phyloP scores from a whole-genome alignment of 2,888 invertebrate genomes.

The Drosophila buzzatii region DNA sequence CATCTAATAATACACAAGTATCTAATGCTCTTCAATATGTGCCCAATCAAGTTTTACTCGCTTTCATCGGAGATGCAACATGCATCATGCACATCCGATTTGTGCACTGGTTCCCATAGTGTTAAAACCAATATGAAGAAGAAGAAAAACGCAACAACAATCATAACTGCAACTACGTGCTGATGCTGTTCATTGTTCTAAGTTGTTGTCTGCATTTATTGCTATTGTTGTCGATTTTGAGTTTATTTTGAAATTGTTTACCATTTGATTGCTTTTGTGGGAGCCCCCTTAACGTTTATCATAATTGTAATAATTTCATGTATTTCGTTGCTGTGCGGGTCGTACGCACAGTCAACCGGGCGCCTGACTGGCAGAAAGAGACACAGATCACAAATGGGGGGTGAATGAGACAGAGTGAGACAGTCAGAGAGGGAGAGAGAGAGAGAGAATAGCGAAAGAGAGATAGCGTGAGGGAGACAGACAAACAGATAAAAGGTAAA shows the following conservation, averaged over 20 bases:
- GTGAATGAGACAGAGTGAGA: background rate
- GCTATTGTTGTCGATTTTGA: conserved; percentile 17
- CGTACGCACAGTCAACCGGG: conserved; percentile 9
- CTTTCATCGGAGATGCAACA: conserved; percentile 52
- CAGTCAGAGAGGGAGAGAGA: conserved; percentile 2
- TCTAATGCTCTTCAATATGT: conserved; percentile 16
- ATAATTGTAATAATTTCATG: conserved; percentile 76
- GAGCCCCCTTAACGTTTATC: conserved; percentile 62
- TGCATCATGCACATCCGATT: conserved; percentile 44
- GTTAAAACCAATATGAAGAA: background rate
- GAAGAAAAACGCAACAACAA: background rate
- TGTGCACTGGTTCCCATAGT: conserved; percentile 54
- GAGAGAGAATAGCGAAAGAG: background rate
- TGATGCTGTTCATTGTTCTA: conserved; percentile 19
- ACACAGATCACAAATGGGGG: background rate
- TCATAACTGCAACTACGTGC: conserved; percentile 1
- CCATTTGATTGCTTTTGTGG: conserved; percentile 56
- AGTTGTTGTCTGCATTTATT: conserved; percentile 17
- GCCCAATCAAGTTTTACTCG: conserved; percentile 28
- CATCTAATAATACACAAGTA: background rate
- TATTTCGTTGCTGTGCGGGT: conserved; percentile 32
- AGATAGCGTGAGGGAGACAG: background rate
- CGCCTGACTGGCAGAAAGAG: background rate
- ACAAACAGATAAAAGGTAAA: conserved; percentile 51
- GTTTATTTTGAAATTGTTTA: conserved; percentile 50